These are phyloP conservation scores for Carettochelys insculpta DNA, from an alignment of 2,113 vertebrate genomes.

Conservation along the genomic window DNA sequence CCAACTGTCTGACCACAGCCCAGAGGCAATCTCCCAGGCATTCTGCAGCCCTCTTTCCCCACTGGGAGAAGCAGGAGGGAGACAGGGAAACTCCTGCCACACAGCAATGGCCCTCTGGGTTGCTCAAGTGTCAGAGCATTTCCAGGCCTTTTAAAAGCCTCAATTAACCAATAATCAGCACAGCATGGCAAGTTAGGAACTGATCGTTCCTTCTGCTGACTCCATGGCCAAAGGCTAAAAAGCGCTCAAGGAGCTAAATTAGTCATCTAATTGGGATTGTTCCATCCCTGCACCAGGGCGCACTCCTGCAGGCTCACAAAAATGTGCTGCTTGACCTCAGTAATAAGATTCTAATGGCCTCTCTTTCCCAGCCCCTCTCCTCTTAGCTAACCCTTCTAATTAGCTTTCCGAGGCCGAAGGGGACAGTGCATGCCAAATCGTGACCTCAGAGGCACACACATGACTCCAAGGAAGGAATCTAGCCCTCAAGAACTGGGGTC, in stretches of 20 bases:
- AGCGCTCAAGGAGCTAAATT: constrained; percentile 70
- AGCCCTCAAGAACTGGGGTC: background rate
- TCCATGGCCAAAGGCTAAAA: constrained; percentile 75
- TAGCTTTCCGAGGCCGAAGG: constrained; percentile 24
- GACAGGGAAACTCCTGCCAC: constrained; percentile 40
- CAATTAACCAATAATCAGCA: constrained; percentile 75
- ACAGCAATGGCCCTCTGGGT: constrained; percentile 64
- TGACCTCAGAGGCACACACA: background rate
- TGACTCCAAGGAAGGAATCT: background rate
- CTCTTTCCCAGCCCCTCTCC: constrained; percentile 4
- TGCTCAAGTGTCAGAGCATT: constrained; percentile 59
- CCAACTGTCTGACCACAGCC: constrained; percentile 13
- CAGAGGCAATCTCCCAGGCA: background rate
- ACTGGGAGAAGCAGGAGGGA: constrained; percentile 14
- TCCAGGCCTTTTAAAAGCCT: constrained; percentile 74
- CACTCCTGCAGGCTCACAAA: background rate
- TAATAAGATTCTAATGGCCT: constrained; percentile 22
- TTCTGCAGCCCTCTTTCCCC: constrained; percentile 9
- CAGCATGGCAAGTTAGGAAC: constrained; percentile 67
- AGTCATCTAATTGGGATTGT: constrained; percentile 76
- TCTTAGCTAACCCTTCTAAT: background rate
- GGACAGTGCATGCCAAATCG: background rate
- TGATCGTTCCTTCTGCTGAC: constrained; percentile 63
- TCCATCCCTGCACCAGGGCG: constrained; percentile 25
- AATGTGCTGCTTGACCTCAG: constrained; percentile 43